Base-by-base conservation (phyloP, 2,797 vertebrate species). In the Echiichthys vipera region DNA sequence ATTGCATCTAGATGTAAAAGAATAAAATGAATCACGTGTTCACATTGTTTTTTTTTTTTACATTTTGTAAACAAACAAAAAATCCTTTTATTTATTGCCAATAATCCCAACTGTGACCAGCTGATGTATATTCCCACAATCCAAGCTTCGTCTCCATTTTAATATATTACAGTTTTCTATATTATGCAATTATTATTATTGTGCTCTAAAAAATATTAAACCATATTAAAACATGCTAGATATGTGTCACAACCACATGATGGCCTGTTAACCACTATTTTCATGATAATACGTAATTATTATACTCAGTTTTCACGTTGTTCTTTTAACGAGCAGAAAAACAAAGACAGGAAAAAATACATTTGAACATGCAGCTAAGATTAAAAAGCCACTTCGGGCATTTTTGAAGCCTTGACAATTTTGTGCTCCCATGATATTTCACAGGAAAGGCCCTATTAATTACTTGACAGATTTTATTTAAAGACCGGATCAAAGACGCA, bases 401-500 rank as follows among this genome's bases (percentile, higher is more conserved):
- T 68, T 77, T 82, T 74, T 82, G 63, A 69, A 77, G 59, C 22
- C 45, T 37, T 32, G 7, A 62, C 47, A 68, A 8, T 57, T 49
- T 49, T 62, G 2, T 61, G 13, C 65, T 82, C 51, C 53, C 61
- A 54, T 79, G 74, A 78, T 77, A 74, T 75, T 75, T 78, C 46
- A 72, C 62, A 65, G 77, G 64, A 67, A 77, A 74, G 1, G 62
- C 68, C 83, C 68, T 66, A 58, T 88, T 84, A 80, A 85, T 90
- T 81, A 75, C 71, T 46, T 34, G 62, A 81, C 69, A 73, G 70
- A 78, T 77, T 75, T 84, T 78, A 78, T 87, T 86, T 85, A 77
- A 84, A 86, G 50, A 47, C 80, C 0, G 29, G 77, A 89, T 91
- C 90, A 93, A 91, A 92, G 86, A 63, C 49, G n/a, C 63, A 47